Base-by-base conservation (phyloP, 1,140 invertebrate species). In the Diploscapter pachys region DNA sequence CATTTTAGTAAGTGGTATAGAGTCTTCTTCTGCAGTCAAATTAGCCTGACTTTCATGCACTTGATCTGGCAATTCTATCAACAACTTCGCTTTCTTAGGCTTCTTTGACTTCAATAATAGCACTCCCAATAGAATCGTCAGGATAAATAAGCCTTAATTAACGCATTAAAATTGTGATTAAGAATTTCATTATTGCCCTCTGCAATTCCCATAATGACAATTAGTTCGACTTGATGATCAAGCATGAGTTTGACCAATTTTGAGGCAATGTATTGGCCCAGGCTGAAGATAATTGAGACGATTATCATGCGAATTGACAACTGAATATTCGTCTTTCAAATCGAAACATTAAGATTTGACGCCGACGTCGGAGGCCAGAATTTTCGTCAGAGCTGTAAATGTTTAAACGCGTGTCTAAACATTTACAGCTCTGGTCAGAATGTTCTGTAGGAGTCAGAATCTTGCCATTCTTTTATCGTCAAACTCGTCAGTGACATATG, bases 241-340 rank as follows among this genome's bases (percentile, higher is more conserved):
- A 76, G n/a, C 73, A 78, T 50, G 9, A 71, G 49, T 66, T 79
- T 77, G 2, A 72, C 73, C 49, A 72, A 63, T 50, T 59, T 54
- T 5, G 78, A 78, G 4, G 70, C 75, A 4, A 49, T 61, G 57
- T 69, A 73, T 48, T 64, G 69, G 0, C 76, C 76, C 55, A 77
- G 59, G 61, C 71, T 73, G 71, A 77, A 77, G 3, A 77, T 3
- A 55, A 77, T 73, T 5, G 76, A 77, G n/a, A 77, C 71, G 3
- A 78, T 62, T 49, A 79, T 69, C 78, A 79, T 79, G n/a, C 78
- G 54, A 63, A 80, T 64, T 4, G 78, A 79, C 9, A 79, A 52
- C 77, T 77, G 49, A 70, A 78, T 64, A 13, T 3, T 49, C 13
- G 52, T 49, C 4, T 62, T 53, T 51, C 8, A 56, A 31, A 5